Evolutionary conservation across 2,113 vertebrate species (phyloP).

Genomic region (Nestor notabilis): DNA sequence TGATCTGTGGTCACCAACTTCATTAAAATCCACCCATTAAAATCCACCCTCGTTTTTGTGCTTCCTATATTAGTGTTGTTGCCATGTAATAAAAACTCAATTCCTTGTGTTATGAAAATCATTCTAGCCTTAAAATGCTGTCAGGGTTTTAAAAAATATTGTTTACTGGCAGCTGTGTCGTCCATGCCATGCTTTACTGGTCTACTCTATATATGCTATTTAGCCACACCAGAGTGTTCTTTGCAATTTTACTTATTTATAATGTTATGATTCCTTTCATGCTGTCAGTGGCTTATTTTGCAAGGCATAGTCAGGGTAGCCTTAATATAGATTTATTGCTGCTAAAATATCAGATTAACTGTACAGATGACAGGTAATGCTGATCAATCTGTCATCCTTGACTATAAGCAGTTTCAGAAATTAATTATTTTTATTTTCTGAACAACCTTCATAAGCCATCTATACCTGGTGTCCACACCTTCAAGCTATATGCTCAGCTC

Average conservation of each 20-base stretch:
- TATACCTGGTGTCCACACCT: not conserved
- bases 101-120: not conserved
- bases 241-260: not conserved
- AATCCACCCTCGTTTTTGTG: not conserved
- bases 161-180: not conserved
- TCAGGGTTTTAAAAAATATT: not conserved
- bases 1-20: not conserved
- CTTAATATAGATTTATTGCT: not conserved
- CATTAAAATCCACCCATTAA: conserved; percentile 1
- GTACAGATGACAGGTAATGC: not conserved
- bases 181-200: not conserved
- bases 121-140: not conserved
- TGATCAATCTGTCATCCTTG: not conserved
- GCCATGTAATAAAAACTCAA: not conserved
- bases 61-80: not conserved
- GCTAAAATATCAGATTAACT: not conserved
- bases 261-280: not conserved
- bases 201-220: not conserved
- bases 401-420: not conserved
- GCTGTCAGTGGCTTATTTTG: not conserved
- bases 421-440: not conserved
- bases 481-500: not conserved
- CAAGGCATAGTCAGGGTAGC: not conserved
- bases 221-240: not conserved
- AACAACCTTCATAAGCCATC: not conserved